Conservation (phyloP, 2,113 vertebrate species). For the Neogobius melanostomus region DNA sequence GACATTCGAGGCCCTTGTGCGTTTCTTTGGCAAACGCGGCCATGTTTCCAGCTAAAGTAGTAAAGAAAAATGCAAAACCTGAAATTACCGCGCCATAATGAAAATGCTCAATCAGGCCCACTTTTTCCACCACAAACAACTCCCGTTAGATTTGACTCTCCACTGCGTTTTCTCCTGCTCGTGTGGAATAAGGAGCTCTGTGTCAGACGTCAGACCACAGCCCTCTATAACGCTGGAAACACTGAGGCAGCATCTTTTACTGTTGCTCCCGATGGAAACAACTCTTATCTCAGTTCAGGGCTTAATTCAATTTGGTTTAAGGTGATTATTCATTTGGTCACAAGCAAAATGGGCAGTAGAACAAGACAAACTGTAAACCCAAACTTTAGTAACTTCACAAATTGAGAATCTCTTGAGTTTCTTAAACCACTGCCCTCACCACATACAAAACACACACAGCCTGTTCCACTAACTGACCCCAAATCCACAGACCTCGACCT, state of each 20-base stretch:
- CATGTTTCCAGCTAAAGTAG: conserved; percentile 50
- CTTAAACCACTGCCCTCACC: neutral
- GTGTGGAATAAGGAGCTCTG: neutral
- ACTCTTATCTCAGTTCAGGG: conserved; percentile 12
- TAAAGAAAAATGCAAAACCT: conserved; percentile 30
- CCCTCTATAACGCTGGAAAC: conserved; percentile 22
- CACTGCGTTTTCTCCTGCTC: conserved; percentile 3
- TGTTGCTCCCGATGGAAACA: conserved; percentile 9
- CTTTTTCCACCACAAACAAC: conserved; percentile 37
- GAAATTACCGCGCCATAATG: conserved; percentile 43
- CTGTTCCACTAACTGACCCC: neutral
- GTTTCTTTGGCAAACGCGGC: conserved; percentile 52
- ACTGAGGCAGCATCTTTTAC: neutral
- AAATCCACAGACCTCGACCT: conserved; percentile 1
- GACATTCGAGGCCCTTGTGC: conserved; percentile 42
- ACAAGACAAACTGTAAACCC: too few relatives aligned
- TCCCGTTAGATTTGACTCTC: conserved; percentile 22
- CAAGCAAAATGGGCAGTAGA: too few relatives aligned
- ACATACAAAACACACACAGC: neutral
- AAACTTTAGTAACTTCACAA: too few relatives aligned
- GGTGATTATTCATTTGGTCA: neutral
- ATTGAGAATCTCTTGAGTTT: too few relatives aligned
- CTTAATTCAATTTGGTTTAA: neutral
- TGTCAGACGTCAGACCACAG: conserved; percentile 17
- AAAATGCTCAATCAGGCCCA: conserved; percentile 50